Percentiles rank a stretch among this genome's conserved stretches.
Evolutionary conservation across 2,888 invertebrate species (phyloP).

Genomic region (Osedax fenrisi): DNA sequence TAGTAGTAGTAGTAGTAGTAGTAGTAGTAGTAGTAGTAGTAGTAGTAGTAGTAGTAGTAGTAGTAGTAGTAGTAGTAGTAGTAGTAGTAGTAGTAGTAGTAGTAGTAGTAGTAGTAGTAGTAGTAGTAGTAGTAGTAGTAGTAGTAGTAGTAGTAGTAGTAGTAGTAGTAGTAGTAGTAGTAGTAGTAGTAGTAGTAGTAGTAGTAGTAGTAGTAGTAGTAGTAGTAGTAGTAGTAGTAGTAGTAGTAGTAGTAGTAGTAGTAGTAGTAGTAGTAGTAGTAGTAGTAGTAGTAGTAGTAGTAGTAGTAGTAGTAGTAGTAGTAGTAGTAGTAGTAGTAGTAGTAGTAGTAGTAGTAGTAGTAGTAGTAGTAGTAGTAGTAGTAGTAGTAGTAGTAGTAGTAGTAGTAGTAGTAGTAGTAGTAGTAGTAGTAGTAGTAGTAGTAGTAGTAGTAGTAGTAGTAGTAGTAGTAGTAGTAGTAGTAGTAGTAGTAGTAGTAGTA

Average conservation of each 20-base stretch:
- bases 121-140: background rate
- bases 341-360: too few species aligned
- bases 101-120: constrained; percentile 2
- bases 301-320: too few species aligned
- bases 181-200: constrained; percentile 2
- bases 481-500: background rate
- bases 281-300: too few species aligned
- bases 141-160: background rate
- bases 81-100: background rate
- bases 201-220: too few species aligned
- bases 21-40: too few species aligned
- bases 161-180: background rate
- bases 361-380: background rate
- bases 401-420: background rate
- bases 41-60: background rate
- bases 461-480: background rate
- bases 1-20: too few species aligned
- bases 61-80: background rate
- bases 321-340: too few species aligned
- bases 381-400: background rate
- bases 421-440: constrained; percentile 2
- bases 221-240: too few species aligned
- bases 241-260: too few species aligned
- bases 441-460: background rate
- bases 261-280: too few species aligned